phyloP scores from a whole-genome alignment of 2,113 vertebrate species.

The Anhinga rufa region DNA sequence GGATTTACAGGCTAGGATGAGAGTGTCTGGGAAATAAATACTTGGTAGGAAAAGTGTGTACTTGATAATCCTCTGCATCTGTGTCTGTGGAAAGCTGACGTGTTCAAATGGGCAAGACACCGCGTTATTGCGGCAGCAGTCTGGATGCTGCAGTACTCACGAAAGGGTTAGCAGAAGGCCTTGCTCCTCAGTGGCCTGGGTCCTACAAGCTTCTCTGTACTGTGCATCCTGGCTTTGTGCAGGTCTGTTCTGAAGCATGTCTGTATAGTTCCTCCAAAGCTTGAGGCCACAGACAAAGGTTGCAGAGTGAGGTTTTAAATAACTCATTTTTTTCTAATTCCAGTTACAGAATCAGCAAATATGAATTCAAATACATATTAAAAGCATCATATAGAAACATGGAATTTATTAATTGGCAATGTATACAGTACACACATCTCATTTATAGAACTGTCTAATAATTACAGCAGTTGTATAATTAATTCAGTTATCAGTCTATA shows the following conservation, averaged over 20 bases:
- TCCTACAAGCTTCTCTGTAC: background rate
- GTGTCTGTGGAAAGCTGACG: background rate
- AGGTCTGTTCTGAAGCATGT: background rate
- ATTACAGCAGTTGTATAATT: background rate
- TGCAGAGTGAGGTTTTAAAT: background rate
- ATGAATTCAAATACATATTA: background rate
- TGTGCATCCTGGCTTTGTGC: background rate
- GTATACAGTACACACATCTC: background rate
- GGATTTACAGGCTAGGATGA: background rate
- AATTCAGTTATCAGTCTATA: background rate
- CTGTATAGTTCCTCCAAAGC: background rate
- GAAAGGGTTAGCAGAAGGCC: background rate
- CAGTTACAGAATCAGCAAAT: background rate
- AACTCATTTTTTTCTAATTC: background rate
- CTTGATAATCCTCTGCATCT: background rate
- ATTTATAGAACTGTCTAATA: background rate
- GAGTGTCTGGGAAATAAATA: background rate
- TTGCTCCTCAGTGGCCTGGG: background rate
- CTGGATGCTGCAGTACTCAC: background rate
- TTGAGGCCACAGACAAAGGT: background rate
- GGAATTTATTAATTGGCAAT: background rate
- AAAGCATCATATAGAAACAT: background rate
- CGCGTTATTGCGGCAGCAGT: accelerated
- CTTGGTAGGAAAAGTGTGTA: background rate
- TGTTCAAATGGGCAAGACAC: background rate